These are phyloP conservation scores for Borostomias antarcticus DNA, from an alignment of 2,797 vertebrate species.

Conservation along the genomic window DNA sequence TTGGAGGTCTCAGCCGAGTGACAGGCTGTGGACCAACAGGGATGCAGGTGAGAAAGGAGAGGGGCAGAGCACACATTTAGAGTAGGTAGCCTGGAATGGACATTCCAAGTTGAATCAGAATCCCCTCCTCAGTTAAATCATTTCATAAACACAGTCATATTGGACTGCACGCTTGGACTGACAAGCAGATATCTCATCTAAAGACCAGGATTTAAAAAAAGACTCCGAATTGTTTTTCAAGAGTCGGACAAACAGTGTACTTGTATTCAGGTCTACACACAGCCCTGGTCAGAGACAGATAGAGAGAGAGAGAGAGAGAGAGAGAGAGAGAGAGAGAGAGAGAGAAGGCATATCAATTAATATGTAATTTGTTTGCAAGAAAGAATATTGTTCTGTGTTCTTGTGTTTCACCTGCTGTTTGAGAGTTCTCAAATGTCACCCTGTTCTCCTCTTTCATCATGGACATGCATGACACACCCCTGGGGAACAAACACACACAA, in stretches of 20 bases:
- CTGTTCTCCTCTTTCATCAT: constrained; percentile 54
- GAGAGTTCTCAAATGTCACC: constrained; percentile 50
- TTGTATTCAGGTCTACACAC: background rate
- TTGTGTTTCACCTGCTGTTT: constrained; percentile 56
- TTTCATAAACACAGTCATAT: no score
- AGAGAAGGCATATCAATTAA: constrained; percentile 19
- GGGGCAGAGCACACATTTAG: constrained; percentile 22
- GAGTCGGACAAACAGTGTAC: constrained; percentile 7
- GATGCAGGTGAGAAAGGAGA: constrained; percentile 2
- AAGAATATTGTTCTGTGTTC: no score
- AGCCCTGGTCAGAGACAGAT: background rate
- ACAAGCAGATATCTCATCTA: no score
- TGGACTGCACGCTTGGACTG: no score
- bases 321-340: constrained; percentile 20
- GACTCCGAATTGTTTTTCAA: no score
- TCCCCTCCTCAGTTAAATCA: background rate
- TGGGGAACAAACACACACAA: constrained; percentile 18
- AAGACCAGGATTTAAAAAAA: no score
- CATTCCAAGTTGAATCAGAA: constrained; percentile 31
- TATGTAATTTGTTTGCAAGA: no score
- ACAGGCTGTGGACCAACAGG: constrained; percentile 7
- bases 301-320: constrained; percentile 17
- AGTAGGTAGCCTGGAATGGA: no score
- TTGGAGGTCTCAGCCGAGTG: constrained; percentile 13
- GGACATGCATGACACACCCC: constrained; percentile 44